Conservation (phyloP, 2,113 vertebrate genomes). For the Poeciliopsis turrubarensis region DNA sequence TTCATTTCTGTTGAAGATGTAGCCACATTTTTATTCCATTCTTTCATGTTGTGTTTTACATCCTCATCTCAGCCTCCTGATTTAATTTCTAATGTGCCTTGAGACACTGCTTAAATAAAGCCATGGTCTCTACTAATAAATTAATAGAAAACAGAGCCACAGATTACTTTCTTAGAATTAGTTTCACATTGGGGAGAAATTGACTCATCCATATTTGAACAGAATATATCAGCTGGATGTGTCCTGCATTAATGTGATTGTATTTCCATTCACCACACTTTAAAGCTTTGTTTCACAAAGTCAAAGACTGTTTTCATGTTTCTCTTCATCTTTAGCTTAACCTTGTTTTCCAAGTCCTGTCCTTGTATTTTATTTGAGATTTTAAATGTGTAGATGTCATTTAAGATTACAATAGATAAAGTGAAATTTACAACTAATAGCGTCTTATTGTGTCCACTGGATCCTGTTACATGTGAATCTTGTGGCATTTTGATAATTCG, state of each 20-base stretch:
- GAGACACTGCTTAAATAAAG: conserved; percentile 31
- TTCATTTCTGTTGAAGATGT: background rate
- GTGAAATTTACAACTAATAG: conserved; percentile 35
- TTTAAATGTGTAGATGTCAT: background rate
- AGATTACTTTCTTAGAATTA: conserved; percentile 48
- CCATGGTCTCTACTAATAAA: conserved; percentile 31
- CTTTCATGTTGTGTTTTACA: conserved; percentile 13
- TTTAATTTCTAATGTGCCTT: conserved; percentile 30
- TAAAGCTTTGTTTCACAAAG: conserved; percentile 21
- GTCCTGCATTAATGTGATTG: background rate
- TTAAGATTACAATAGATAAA: conserved; percentile 31
- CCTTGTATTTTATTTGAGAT: too few relatives aligned
- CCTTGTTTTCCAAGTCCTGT: background rate
- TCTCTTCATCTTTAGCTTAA: background rate
- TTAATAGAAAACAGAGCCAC: conserved; percentile 44
- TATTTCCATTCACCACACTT: conserved; percentile 1
- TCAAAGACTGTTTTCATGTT: background rate
- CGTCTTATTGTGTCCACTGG: conserved; percentile 35
- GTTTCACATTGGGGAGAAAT: background rate
- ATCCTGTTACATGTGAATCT: conserved; percentile 51
- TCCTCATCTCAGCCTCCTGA: conserved; percentile 5
- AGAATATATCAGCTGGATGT: conserved; percentile 15
- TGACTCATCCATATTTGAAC: conserved; percentile 27
- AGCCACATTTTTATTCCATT: background rate
- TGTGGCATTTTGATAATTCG: conserved; percentile 49